Base-by-base conservation (phyloP, 2,888 invertebrate genomes). In the Gari tellinella region DNA sequence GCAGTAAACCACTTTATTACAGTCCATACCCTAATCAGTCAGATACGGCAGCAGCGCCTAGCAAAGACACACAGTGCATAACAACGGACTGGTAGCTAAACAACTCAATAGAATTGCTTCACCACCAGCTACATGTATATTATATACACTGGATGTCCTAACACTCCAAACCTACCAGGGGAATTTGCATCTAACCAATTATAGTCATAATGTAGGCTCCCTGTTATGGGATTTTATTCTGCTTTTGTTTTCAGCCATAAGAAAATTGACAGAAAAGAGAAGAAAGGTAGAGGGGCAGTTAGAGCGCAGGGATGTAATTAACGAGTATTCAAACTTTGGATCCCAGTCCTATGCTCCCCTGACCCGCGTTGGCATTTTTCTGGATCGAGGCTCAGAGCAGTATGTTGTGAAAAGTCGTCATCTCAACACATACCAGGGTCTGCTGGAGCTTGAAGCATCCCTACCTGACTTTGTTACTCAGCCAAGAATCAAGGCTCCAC, bases 271-370 rank as follows among this genome's bases (percentile, higher is more conserved):
- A 4, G 84, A 84, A n/a, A 89, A 88, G 62, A 85, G 90, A 58
- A 70, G 80, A 19, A 81, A 86, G 21, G 88, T 91, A 1, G 89
- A 90, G 58, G 87, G 86, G 1, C 89, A 88, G 56, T 72, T 88
- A 8, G 84, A 88, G 46, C 72, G 87, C 37, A 81, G 90, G 14
- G 88, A 91, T 48, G 82, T 92, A 25, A 88, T 91, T 56, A 60
- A 86, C 3, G 91, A 92, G 12, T 92, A 90, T 77, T 69, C 88
- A 0, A 85, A 88, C 55, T 87, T 78, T 58, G 89, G 87, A 21
- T 92, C 92, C 3, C 88, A 90, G 74, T 85, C 88, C 0, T 92
- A 90, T 68, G 92, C 92, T 4, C 92, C 92, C 12, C 76, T 91
- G 52, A 92, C 91, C 8, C 76, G 92, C 8, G 82, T 91, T 31